Evolutionary conservation across 2,113 vertebrate species (phyloP), one percentile per base, ranked within the genome.

Genomic region (Brachypodius melanocephalos): DNA sequence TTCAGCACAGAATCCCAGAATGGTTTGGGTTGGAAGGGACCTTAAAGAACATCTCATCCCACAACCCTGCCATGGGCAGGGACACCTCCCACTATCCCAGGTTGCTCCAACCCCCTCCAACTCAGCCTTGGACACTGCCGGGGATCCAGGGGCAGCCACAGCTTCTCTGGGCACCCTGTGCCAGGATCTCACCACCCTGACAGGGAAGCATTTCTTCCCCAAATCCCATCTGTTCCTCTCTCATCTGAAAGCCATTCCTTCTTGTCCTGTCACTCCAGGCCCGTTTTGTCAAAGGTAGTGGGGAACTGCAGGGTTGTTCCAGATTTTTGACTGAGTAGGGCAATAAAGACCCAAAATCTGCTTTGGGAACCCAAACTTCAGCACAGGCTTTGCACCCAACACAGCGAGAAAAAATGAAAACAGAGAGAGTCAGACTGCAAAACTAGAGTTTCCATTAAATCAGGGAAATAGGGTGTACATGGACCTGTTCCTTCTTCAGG

Each of bases 71-170:
- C 62, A 26, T 18, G 40, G 43, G 7, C 52, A 75, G 40, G 17
- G n/a, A 54, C 62, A 55, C 14, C 8, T 75, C 0, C 55, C 62
- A 36, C 34, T 16, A 0, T 5, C 21, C 14, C 48, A 62, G 40
- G 14, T 0, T 31, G 17, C 12, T 89, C 31, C 54, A 68, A 8
- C 3, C 45, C 19, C 0, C 0, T 67, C 45, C 52, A 61, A 0
- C 3, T 29, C 8, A 14, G 40, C 25, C 20, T 34, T 20, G 40
- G n/a, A 2, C 25, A 31, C n/a, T 54, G 0, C 25, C 87, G 82
- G 24, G 29, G n/a, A 34, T 54, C 45, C 45, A 46, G 25, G 40
- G 25, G 40, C 54, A 59, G 52, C 69, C 69, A 40, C 46, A 75
- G 54, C 40, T 61, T 0, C 38, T 61, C 38, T 40, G 61, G 54